Conservation (phyloP, 2,113 vertebrate species). For the Melanerpes aurifrons region DNA sequence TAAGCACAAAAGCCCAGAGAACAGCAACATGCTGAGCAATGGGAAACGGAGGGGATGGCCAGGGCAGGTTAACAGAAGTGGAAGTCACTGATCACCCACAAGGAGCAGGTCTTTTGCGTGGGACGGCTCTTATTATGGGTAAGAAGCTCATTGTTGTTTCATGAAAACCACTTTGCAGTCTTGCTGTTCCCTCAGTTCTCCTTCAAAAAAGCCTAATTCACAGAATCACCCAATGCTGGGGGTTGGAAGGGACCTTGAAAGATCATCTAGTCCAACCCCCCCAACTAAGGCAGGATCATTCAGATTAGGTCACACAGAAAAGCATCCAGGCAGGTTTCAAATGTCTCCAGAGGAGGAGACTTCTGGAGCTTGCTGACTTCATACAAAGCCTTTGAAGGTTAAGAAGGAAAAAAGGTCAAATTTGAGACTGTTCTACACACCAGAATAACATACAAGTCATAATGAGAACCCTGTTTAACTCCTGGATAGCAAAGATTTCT, state of each 20-base stretch:
- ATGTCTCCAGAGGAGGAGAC: too few species aligned
- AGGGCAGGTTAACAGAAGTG: background rate
- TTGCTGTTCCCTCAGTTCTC: background rate
- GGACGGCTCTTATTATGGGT: background rate
- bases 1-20: background rate
- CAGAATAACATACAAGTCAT: background rate
- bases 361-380: too few species aligned
- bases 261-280: too few species aligned
- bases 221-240: too few species aligned
- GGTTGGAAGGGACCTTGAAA: too few species aligned
- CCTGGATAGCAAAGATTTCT: background rate
- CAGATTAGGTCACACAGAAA: too few species aligned
- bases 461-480: background rate
- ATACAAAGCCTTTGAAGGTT: background rate
- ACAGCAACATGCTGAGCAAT: conserved; percentile 40
- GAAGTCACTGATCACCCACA: conserved; percentile 14
- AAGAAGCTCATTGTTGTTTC: conserved; percentile 11
- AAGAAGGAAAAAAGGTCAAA: background rate
- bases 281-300: too few species aligned
- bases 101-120: background rate
- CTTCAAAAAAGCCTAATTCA: background rate
- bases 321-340: too few species aligned
- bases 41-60: background rate
- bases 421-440: background rate
- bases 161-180: background rate